Evolutionary conservation across 2,797 vertebrate species (phyloP).

Genomic region (Eulemur coronatus): DNA sequence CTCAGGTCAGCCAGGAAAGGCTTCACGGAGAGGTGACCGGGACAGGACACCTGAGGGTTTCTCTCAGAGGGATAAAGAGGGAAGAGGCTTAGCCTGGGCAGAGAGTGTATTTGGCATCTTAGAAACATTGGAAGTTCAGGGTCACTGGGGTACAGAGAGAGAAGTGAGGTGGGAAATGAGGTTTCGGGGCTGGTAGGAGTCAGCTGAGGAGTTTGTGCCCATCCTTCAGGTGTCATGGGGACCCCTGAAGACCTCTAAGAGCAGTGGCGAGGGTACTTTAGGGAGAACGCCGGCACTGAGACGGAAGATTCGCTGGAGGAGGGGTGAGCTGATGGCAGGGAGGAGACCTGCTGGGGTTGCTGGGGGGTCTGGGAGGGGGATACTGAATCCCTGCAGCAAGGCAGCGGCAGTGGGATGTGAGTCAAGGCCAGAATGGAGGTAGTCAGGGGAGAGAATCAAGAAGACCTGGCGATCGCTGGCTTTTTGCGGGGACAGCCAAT

Average conservation of each 20-base stretch:
- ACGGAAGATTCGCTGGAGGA: background rate
- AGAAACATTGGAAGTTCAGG: background rate
- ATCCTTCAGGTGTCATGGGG: background rate
- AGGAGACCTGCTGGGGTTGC: accelerated
- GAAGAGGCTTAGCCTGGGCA: background rate
- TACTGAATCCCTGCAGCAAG: background rate
- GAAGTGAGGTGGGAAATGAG: background rate
- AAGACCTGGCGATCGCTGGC: background rate
- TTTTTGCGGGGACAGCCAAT: background rate
- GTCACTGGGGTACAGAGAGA: background rate
- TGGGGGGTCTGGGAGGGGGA: too few relatives aligned
- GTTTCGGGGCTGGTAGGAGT: background rate
- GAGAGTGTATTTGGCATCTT: background rate
- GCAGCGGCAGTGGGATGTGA: background rate
- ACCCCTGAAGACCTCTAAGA: background rate
- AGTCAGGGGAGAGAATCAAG: background rate
- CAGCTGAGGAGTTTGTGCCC: too few relatives aligned
- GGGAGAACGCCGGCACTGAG: background rate
- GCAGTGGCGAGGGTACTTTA: background rate
- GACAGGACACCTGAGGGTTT: background rate
- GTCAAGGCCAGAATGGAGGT: background rate
- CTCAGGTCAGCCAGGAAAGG: background rate
- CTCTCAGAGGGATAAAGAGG: background rate
- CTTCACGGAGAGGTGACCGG: background rate
- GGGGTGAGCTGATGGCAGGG: too few relatives aligned